Evolutionary conservation across 2,797 vertebrate genomes (phyloP).

Genomic region (Taeniopygia guttata): DNA sequence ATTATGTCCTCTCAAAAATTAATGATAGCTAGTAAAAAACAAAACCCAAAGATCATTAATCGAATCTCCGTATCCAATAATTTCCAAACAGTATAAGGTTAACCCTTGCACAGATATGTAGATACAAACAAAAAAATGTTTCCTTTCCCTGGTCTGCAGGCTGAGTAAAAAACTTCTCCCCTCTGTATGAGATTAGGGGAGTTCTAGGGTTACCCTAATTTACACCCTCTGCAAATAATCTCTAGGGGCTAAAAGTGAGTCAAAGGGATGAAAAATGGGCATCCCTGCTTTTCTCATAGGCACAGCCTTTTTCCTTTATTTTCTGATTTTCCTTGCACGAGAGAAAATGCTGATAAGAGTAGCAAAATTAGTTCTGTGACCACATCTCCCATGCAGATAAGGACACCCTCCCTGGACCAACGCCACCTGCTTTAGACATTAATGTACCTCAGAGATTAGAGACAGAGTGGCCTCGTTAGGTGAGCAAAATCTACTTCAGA

Average conservation of each 20-base stretch:
- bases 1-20: not conserved
- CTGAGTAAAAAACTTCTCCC: not conserved
- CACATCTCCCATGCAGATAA: not conserved
- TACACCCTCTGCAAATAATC: not conserved
- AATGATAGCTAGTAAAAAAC: not conserved
- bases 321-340: not conserved
- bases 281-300: not conserved
- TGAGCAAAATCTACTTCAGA: not conserved
- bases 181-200: not conserved
- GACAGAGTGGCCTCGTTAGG: not conserved
- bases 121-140: not conserved
- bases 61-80: not conserved
- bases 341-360: not conserved
- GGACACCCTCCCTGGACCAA: not conserved
- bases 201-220: not conserved
- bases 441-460: not conserved
- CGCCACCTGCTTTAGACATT: not conserved
- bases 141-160: not conserved
- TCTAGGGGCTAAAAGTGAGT: not conserved
- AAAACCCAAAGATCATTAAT: not conserved
- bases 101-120: not conserved
- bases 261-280: not conserved
- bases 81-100: not conserved
- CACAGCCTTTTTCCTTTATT: not conserved
- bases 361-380: not conserved